These are phyloP conservation scores for Toxotes lorentzi DNA, from an alignment of 2,797 vertebrate genomes.

Conservation along the genomic window DNA sequence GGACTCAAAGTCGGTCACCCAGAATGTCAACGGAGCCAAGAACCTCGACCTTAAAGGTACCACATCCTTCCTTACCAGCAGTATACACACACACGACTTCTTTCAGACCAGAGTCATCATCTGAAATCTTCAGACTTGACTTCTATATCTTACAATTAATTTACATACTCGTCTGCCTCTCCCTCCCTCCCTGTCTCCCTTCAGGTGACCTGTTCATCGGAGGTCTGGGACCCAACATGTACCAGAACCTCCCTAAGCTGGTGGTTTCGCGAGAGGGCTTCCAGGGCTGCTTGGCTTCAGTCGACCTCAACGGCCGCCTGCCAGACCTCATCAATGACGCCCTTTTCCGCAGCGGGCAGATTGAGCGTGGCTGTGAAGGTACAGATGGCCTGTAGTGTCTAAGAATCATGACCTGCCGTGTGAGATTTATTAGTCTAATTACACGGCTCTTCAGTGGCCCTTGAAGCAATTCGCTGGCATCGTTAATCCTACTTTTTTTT, in stretches of 20 bases:
- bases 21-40: constrained; percentile 98
- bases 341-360: constrained; percentile 95
- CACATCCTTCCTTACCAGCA: neutral
- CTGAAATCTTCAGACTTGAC: neutral
- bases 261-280: constrained; percentile 97
- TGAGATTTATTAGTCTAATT: constrained; percentile 67
- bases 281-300: constrained; percentile 96
- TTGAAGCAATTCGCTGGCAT: constrained; percentile 37
- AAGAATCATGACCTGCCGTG: constrained; percentile 36
- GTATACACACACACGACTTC: neutral
- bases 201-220: constrained; percentile 96
- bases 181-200: neutral
- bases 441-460: constrained; percentile 36
- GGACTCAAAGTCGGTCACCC: constrained; percentile 94
- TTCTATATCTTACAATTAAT: neutral
- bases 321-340: constrained; percentile 97
- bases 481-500: constrained; percentile 55
- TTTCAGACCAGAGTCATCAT: neutral
- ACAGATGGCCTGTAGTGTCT: constrained; percentile 59
- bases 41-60: constrained; percentile 97
- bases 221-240: constrained; percentile 95
- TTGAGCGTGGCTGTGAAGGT: constrained; percentile 98
- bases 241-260: constrained; percentile 94
- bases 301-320: constrained; percentile 96
- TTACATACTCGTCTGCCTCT: neutral